Evolutionary conservation across 2,113 vertebrate genomes (phyloP), one percentile per base, ranked within the genome.

Genomic region (Onychostruthus taczanowskii): DNA sequence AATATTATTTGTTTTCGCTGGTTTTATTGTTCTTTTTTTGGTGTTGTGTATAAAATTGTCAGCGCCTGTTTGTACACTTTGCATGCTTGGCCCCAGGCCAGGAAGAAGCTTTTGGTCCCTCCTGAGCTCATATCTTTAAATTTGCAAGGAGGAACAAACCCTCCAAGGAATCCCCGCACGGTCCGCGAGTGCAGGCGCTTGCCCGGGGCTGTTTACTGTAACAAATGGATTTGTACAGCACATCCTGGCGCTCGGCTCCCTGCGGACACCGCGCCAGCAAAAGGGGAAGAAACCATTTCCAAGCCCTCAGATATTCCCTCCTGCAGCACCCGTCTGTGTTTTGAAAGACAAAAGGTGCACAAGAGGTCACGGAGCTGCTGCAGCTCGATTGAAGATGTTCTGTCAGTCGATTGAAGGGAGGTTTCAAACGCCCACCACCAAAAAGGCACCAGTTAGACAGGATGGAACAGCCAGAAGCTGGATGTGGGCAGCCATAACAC

Each of bases 181-280:
- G 77, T 76, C 74, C 13, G 16, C 9, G 74, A 89, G 46, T 46
- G 87, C 90, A 58, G 35, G 50, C 13, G 11, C 19, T 80, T 37
- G 94, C 95, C 89, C 7, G 2, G 49, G 89, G 95, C 94, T 95
- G 93, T 97, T 96, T 85, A 82, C 84, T 83, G 74, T 7, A 62
- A 86, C 87, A 82, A 68, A 82, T 37, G 22, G 14, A 46, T 89
- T 84, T 82, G 80, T 81, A 28, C 66, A 30, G 62, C 74, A 8
- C 87, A 49, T 87, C 37, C 95, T 82, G 87, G 77, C 19, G 8
- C 77, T 11, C 11, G 22, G 35, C 20, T 94, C 87, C 85, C 91
- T 13, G 0, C 0, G 39, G 91, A 30, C 69, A 2, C 61, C 5
- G 17, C 9, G 2, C 37, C 75, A 50, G 68, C 33, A 55, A 74